phyloP scores from a whole-genome alignment of 53 echinoderm and acorn worm species.

The Actinopyga echinites region DNA sequence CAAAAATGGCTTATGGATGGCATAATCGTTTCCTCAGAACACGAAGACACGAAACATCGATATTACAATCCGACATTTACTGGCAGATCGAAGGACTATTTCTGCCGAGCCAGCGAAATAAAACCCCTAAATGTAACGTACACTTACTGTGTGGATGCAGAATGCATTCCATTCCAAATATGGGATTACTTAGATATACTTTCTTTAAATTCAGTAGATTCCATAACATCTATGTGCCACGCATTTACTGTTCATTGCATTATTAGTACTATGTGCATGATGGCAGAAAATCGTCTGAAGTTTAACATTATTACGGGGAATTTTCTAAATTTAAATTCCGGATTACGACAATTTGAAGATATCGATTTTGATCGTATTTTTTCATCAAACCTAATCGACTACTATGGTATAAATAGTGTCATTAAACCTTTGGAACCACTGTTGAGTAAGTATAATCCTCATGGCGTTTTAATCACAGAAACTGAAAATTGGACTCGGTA shows the following conservation, averaged over 20 bases:
- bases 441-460: not conserved
- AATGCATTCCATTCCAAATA: slow-evolving; percentile 22
- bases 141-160: not conserved
- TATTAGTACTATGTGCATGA: not conserved
- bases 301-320: not conserved
- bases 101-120: not conserved
- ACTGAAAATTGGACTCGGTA: not conserved
- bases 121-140: not conserved
- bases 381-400: slow-evolving; percentile 12
- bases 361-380: slow-evolving; percentile 19
- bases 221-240: slow-evolving; percentile 25
- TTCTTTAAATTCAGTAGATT: not conserved
- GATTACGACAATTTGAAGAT: not conserved
- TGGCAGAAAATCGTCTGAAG: not conserved
- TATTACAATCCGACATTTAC: slow-evolving; percentile 33
- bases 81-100: not conserved
- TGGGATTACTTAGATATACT: slow-evolving; percentile 36
- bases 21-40: not conserved
- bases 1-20: slow-evolving; percentile 30
- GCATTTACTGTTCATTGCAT: not conserved
- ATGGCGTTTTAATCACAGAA: slow-evolving; percentile 17
- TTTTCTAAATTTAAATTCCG: not conserved
- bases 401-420: not conserved
- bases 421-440: slow-evolving; percentile 18
- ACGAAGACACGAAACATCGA: not conserved